Evolutionary conservation across 1,140 invertebrate genomes (phyloP).

Genomic region (Nebria ingens): DNA sequence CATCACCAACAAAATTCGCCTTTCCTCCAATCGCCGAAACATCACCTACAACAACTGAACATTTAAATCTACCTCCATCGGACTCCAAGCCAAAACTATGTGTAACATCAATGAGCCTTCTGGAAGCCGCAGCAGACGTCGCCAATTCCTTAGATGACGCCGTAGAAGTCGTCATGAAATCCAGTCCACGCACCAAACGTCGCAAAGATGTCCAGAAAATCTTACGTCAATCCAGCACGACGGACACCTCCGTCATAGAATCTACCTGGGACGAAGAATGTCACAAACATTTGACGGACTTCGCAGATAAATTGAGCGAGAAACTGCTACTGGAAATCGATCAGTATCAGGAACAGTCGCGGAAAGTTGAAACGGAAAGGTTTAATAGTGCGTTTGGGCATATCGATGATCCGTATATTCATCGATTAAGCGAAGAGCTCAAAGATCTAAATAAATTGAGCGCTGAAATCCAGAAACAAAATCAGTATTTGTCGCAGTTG

Average conservation of each 20-base stretch:
- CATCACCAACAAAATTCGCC: conserved; percentile 2
- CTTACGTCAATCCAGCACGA: conserved; percentile 31
- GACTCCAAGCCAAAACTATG: conserved; percentile 18
- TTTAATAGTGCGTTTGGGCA: conserved; percentile 24
- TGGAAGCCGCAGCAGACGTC: conserved; percentile 55
- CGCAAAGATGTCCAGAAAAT: conserved; percentile 42
- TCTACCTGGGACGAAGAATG: conserved; percentile 51
- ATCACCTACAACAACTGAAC: not conserved
- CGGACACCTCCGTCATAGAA: conserved; percentile 35
- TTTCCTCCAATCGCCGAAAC: not conserved
- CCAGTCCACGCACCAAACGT: conserved; percentile 37
- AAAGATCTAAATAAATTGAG: conserved; percentile 45
- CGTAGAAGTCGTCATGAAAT: conserved; percentile 50
- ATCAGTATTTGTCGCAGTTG: conserved; percentile 36
- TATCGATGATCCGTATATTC: conserved; percentile 46
- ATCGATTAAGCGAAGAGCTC: conserved; percentile 43
- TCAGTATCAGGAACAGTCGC: conserved; percentile 41
- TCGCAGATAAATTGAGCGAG: conserved; percentile 60
- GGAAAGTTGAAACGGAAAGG: conserved; percentile 11
- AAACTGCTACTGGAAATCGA: conserved; percentile 66
- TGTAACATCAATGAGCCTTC: conserved; percentile 35
- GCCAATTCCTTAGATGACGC: conserved; percentile 55
- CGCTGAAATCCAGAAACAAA: conserved; percentile 41
- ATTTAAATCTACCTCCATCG: not conserved
- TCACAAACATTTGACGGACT: conserved; percentile 58